A percentile compares a stretch with the other conserved stretches of the same genome.
Evolutionary conservation across 2,797 vertebrate genomes (phyloP).

Genomic region (Linurgus olivaceus): DNA sequence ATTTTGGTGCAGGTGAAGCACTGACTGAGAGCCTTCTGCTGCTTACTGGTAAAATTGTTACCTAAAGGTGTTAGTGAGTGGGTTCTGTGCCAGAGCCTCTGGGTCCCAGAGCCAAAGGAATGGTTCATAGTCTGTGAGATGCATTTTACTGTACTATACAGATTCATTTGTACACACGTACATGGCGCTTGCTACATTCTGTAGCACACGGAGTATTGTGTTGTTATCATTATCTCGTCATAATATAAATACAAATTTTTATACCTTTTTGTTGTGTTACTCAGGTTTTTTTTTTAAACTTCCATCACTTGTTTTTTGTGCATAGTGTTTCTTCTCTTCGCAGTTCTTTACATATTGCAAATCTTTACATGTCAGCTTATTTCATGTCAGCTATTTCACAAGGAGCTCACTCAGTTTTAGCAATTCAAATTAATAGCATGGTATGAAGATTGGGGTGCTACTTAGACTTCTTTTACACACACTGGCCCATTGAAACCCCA

Average conservation of each 20-base stretch:
- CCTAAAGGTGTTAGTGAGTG: slow-evolving; percentile 33
- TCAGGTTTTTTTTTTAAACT: background rate
- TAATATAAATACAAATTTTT: slow-evolving; percentile 93
- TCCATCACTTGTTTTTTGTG: background rate
- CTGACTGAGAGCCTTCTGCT: background rate
- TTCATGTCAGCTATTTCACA: background rate
- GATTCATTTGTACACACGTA: slow-evolving; percentile 72
- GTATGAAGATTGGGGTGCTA: background rate
- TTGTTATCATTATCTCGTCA: slow-evolving; percentile 83
- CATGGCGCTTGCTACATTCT: slow-evolving; percentile 78
- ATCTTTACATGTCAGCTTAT: background rate
- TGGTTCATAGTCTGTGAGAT: slow-evolving; percentile 78
- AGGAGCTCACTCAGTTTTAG: background rate
- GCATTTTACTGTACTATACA: slow-evolving; percentile 68
- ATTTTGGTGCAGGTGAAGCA: background rate
- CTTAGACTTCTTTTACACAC: background rate
- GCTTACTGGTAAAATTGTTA: background rate
- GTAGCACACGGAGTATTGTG: slow-evolving; percentile 81
- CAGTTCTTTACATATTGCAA: background rate
- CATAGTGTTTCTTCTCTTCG: background rate
- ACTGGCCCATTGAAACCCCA: background rate
- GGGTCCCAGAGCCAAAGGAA: slow-evolving; percentile 76
- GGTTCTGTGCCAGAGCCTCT: slow-evolving; percentile 85
- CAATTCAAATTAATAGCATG: background rate
- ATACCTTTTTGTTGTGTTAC: slow-evolving; percentile 74